Evolutionary conservation across 2,797 vertebrate species (phyloP).

Genomic region (Jordanella pulchra): DNA sequence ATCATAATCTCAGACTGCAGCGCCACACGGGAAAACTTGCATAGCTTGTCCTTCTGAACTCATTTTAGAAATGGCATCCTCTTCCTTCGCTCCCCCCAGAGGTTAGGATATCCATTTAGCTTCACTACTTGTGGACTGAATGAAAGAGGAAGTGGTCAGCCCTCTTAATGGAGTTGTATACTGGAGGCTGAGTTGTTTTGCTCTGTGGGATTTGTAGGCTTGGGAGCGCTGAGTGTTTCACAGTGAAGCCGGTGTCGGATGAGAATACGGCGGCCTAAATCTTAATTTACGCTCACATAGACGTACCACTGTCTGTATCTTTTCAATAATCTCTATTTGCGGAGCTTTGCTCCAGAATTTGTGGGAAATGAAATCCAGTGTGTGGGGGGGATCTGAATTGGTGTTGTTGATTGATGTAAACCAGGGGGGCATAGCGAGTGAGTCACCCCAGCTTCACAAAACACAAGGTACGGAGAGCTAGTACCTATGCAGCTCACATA

Average conservation of each 20-base stretch:
- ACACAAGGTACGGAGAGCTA: constrained; percentile 55
- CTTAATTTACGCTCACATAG: constrained; percentile 55
- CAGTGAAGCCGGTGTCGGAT: constrained; percentile 22
- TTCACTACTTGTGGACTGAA: constrained; percentile 70
- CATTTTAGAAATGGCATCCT: constrained; percentile 47
- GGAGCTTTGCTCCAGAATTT: constrained; percentile 40
- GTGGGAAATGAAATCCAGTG: constrained; percentile 64
- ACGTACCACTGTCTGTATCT: constrained; percentile 32
- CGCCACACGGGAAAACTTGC: constrained; percentile 45
- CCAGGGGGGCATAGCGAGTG: constrained; percentile 59
- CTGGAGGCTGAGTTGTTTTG: constrained; percentile 45
- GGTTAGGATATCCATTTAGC: constrained; percentile 72
- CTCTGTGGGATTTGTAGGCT: constrained; percentile 51
- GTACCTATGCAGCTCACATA: constrained; percentile 69
- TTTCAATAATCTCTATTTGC: constrained; percentile 54
- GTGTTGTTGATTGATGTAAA: constrained; percentile 70
- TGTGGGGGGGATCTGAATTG: constrained; percentile 45
- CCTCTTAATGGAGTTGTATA: constrained; percentile 66
- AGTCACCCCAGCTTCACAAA: constrained; percentile 55
- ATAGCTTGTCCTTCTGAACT: constrained; percentile 42
- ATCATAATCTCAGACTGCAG: constrained; percentile 21
- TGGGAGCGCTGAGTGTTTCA: constrained; percentile 25
- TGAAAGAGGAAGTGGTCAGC: constrained; percentile 70
- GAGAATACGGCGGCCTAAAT: constrained; percentile 41
- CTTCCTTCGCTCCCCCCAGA: constrained; percentile 50